Conservation (phyloP, 2,797 vertebrate species). For the Chrysocyon brachyurus region DNA sequence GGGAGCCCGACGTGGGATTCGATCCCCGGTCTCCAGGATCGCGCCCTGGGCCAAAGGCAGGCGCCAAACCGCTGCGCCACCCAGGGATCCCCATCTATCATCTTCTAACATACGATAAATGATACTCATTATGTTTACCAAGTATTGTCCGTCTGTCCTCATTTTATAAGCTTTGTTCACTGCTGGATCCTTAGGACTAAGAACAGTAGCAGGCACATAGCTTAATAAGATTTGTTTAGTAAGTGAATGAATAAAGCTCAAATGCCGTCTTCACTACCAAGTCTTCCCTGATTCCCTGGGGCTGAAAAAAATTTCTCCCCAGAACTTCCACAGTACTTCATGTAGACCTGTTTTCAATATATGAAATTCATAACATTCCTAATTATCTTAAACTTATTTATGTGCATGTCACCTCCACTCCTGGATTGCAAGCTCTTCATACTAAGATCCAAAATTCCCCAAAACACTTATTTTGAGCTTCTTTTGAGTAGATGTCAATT, state of each 20-base stretch:
- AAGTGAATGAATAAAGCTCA: background rate
- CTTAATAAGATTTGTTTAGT: background rate
- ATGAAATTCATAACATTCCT: background rate
- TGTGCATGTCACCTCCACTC: background rate
- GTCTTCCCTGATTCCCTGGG: background rate
- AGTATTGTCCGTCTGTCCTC: background rate
- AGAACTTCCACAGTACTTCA: background rate
- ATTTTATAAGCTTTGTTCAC: background rate
- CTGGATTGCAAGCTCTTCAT: background rate
- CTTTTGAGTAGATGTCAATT: conserved; percentile 2
- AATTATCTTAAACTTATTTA: background rate
- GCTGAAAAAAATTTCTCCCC: background rate
- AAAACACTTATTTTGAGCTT: background rate
- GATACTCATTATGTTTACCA: background rate
- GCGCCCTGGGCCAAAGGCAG: no score
- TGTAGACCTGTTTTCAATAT: background rate
- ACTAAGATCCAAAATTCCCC: background rate
- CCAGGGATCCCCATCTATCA: background rate
- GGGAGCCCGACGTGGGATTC: no score
- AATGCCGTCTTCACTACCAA: background rate
- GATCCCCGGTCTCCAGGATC: no score
- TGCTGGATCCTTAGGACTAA: background rate
- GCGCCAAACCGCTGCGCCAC: no score
- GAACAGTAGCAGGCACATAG: background rate
- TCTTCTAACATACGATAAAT: background rate